phyloP scores from a whole-genome alignment of 2,888 invertebrate genomes.

The Heteropelma amictum region DNA sequence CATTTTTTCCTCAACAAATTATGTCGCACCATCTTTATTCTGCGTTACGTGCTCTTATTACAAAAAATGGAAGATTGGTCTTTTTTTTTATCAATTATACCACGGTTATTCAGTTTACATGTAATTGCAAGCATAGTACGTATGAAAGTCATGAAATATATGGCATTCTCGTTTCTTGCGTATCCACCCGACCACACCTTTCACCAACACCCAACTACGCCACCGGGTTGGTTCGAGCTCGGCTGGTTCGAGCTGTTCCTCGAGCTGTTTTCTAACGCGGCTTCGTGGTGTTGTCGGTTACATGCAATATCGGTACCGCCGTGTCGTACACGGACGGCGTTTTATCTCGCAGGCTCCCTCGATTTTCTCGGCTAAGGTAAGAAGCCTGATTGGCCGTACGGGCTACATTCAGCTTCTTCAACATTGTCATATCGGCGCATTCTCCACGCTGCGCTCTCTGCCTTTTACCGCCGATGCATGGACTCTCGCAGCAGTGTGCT shows the following conservation, averaged over 20 bases:
- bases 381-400: neutral
- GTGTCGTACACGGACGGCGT: neutral
- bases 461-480: neutral
- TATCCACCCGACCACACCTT: constrained; percentile 74
- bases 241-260: constrained; percentile 27
- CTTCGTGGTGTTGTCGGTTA: constrained; percentile 15
- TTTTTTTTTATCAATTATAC: too few relatives aligned
- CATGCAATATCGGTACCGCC: too few relatives aligned
- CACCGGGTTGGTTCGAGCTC: constrained; percentile 38
- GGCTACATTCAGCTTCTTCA: constrained; percentile 28
- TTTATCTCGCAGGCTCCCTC: constrained; percentile 36
- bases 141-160: constrained; percentile 63
- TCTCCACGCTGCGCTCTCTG: constrained; percentile 18
- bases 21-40: too few relatives aligned
- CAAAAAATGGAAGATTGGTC: too few relatives aligned
- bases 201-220: constrained; percentile 72
- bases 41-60: too few relatives aligned
- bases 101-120: too few relatives aligned
- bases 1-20: too few relatives aligned
- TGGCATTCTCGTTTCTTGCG: constrained; percentile 75
- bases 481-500: too few relatives aligned
- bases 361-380: constrained; percentile 43
- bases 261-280: too few relatives aligned
- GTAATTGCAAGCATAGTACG: neutral
- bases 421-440: constrained; percentile 21